Conservation (phyloP, 2,888 invertebrate genomes). For the Orthonychiurus folsomi region DNA sequence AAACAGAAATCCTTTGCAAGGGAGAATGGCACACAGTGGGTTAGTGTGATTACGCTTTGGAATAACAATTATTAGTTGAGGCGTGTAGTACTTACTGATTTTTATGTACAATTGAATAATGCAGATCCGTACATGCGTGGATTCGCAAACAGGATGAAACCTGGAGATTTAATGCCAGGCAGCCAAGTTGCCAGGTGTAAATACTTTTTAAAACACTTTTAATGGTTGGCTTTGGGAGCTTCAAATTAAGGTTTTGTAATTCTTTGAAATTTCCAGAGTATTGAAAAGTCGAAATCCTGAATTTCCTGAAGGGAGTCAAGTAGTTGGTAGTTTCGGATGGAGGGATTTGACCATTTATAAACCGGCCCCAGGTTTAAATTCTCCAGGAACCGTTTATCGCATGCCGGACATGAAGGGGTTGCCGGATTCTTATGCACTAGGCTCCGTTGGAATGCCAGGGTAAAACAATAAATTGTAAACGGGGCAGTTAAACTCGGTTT, state of each 20-base stretch:
- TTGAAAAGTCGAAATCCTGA: slow-evolving; percentile 57
- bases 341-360: slow-evolving; percentile 52
- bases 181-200: slow-evolving; percentile 64
- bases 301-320: slow-evolving; percentile 56
- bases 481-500: no score
- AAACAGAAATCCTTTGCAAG: slow-evolving; percentile 51
- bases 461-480: no score
- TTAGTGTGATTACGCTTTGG: no score
- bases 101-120: no score
- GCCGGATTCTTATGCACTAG: slow-evolving; percentile 44
- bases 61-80: no score
- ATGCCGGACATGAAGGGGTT: slow-evolving; percentile 54
- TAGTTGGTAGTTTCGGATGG: slow-evolving; percentile 62
- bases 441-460: slow-evolving; percentile 34
- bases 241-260: slow-evolving; percentile 42
- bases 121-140: slow-evolving; percentile 61
- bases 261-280: slow-evolving; percentile 59
- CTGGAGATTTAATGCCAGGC: slow-evolving; percentile 59
- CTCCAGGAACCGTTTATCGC: slow-evolving; percentile 18
- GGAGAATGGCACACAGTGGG: slow-evolving; percentile 60
- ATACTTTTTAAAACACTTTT: background rate
- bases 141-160: slow-evolving; percentile 42
- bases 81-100: no score
- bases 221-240: background rate
- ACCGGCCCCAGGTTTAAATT: slow-evolving; percentile 14